Percentiles rank a stretch among this genome's conserved stretches.
These are phyloP conservation scores for Boleophthalmus pectinirostris DNA, from an alignment of 2,113 vertebrate species.

Conservation along the genomic window DNA sequence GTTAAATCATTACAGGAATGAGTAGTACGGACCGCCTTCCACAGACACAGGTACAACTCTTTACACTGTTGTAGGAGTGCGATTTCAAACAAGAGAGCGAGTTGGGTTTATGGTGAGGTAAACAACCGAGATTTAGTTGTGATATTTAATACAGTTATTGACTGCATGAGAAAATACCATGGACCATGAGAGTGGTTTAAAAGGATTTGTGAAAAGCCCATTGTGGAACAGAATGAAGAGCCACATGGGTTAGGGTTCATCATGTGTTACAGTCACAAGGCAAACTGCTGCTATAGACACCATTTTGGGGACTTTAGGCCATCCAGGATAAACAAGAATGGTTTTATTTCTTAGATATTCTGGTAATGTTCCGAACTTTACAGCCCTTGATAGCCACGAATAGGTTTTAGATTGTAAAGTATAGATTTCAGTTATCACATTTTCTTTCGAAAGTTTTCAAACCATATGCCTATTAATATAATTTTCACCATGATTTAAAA, in stretches of 20 bases:
- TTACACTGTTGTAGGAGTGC: conserved; percentile 20
- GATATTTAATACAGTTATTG: not conserved
- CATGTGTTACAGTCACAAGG: not conserved
- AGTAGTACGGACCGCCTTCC: conserved; percentile 57
- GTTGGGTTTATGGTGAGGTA: not conserved
- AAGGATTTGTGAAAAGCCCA: not conserved
- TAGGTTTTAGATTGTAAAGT: no score
- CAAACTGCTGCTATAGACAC: not conserved
- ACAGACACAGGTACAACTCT: conserved; percentile 31
- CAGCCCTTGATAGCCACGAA: no score
- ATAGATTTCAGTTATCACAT: no score
- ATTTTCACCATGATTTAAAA: no score
- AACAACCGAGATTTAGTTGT: not conserved
- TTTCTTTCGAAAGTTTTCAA: no score
- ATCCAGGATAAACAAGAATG: no score
- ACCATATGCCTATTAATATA: no score
- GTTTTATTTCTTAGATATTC: no score
- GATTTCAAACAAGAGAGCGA: conserved; percentile 3
- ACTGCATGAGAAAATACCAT: not conserved
- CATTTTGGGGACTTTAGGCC: not conserved
- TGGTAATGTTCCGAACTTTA: no score
- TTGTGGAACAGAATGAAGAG: not conserved
- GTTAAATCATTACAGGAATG: conserved; percentile 70
- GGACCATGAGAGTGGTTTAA: not conserved
- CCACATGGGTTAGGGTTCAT: not conserved